Evolutionary conservation across 1,140 invertebrate species (phyloP).

Genomic region (Drosophila persimilis): DNA sequence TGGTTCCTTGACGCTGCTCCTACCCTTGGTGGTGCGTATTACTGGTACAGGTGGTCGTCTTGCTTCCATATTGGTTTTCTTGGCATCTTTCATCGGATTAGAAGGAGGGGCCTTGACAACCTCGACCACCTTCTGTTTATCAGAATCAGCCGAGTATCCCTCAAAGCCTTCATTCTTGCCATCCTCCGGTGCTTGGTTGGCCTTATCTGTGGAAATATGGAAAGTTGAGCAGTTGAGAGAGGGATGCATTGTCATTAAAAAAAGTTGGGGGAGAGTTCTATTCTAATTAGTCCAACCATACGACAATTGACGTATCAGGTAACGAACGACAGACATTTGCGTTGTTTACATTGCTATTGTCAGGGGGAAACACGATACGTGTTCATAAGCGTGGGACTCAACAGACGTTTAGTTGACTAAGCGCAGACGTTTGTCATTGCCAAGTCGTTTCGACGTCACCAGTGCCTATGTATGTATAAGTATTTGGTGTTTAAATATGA

Average conservation of each 20-base stretch:
- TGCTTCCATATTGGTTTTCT: constrained; percentile 14
- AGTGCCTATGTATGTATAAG: no score
- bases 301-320: neutral
- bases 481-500: no score
- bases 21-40: constrained; percentile 42
- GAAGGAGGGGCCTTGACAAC: no score
- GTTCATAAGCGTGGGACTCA: no score
- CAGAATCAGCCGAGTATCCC: constrained; percentile 1
- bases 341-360: constrained; percentile 39
- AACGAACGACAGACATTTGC: constrained; percentile 7
- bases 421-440: no score
- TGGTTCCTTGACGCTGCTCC: constrained; percentile 5
- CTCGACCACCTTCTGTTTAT: constrained; percentile 14
- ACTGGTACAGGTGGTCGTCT: constrained; percentile 32
- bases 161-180: constrained; percentile 27
- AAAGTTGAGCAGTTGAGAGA: constrained; percentile 10
- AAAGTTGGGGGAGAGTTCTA: constrained; percentile 16
- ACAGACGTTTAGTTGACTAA: no score
- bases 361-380: no score
- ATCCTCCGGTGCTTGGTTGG: constrained; percentile 47
- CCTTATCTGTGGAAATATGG: constrained; percentile 48
- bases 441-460: no score
- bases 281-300: constrained; percentile 25
- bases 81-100: constrained; percentile 38
- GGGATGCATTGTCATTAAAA: constrained; percentile 5